phyloP scores from a whole-genome alignment of 2,797 vertebrate species.

The Fringilla coelebs region DNA sequence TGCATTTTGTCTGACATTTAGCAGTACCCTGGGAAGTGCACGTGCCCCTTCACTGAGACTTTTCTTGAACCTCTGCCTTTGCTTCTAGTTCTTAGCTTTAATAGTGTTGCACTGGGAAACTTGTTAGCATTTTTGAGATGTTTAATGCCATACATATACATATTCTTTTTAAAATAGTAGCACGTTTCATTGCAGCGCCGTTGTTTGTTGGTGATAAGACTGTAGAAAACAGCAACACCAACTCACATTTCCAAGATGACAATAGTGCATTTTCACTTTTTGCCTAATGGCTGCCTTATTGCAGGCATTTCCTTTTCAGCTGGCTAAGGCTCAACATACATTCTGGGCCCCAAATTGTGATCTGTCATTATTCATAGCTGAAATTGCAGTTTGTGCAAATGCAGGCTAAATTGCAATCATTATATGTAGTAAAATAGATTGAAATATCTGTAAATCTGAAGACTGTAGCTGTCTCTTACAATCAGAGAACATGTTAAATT shows the following conservation, averaged over 20 bases:
- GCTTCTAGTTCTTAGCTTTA: conserved; percentile 39
- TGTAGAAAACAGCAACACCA: background rate
- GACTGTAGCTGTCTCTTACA: conserved; percentile 67
- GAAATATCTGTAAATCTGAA: conserved; percentile 67
- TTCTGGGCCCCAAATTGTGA: conserved; percentile 45
- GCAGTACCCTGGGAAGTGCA: background rate
- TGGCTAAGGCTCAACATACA: conserved; percentile 1
- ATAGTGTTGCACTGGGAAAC: background rate
- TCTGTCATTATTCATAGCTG: conserved; percentile 46
- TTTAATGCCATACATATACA: background rate
- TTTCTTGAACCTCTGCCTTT: background rate
- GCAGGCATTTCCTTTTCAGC: background rate
- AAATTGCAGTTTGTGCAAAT: conserved; percentile 57
- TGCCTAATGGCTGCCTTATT: background rate
- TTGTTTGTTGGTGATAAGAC: conserved; percentile 10
- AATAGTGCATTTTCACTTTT: background rate
- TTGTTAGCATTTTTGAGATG: conserved; percentile 11
- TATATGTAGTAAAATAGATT: conserved; percentile 51
- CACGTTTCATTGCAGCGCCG: background rate
- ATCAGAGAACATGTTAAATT: conserved; percentile 61
- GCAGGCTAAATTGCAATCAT: conserved; percentile 53
- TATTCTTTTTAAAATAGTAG: conserved; percentile 42
- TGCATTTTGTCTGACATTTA: conserved; percentile 15
- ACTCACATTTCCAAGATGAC: background rate
- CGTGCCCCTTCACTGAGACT: background rate